These are phyloP conservation scores for Synchiropus splendidus DNA, from an alignment of 2,113 vertebrate genomes.

Conservation along the genomic window DNA sequence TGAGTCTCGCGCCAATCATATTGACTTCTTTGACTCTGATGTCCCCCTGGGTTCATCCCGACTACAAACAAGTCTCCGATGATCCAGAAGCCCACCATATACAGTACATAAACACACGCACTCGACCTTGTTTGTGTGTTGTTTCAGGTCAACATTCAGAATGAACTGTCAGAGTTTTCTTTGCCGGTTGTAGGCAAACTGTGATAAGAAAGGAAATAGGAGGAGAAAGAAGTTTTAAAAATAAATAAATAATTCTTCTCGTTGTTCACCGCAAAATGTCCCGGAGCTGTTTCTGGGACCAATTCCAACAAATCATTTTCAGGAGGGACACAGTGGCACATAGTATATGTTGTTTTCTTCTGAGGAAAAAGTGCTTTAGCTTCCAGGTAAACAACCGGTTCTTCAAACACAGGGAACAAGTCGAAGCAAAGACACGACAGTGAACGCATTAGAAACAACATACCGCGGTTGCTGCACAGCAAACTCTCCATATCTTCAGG, in stretches of 20 bases:
- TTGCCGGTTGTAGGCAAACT: constrained; percentile 14
- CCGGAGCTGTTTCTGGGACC: constrained; percentile 53
- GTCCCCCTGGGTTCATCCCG: constrained; percentile 28
- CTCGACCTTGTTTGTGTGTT: constrained; percentile 10
- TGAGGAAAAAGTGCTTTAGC: constrained; percentile 47
- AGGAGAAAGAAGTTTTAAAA: constrained; percentile 22
- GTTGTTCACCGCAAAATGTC: constrained; percentile 53
- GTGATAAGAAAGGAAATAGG: constrained; percentile 3
- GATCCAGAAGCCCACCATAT: constrained; percentile 21
- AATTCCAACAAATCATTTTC: constrained; percentile 62
- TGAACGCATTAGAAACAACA: not conserved
- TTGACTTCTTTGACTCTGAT: constrained; percentile 49
- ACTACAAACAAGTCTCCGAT: constrained; percentile 25
- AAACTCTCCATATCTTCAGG: constrained; percentile 37
- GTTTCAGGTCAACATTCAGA: constrained; percentile 28
- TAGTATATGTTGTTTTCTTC: constrained; percentile 24
- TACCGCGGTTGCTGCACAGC: constrained; percentile 31
- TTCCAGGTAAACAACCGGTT: constrained; percentile 16
- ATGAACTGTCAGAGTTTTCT: constrained; percentile 18
- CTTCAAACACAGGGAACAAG: constrained; percentile 18
- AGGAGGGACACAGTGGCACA: constrained; percentile 53
- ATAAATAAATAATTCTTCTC: constrained; percentile 1
- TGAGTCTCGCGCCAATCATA: constrained; percentile 62
- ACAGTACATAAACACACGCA: constrained; percentile 11
- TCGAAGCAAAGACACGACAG: constrained; percentile 16